Percentiles rank a stretch among this genome's conserved stretches.
These are phyloP conservation scores for Nemoura dubitans DNA, from an alignment of 2,888 invertebrate genomes.

Conservation along the genomic window DNA sequence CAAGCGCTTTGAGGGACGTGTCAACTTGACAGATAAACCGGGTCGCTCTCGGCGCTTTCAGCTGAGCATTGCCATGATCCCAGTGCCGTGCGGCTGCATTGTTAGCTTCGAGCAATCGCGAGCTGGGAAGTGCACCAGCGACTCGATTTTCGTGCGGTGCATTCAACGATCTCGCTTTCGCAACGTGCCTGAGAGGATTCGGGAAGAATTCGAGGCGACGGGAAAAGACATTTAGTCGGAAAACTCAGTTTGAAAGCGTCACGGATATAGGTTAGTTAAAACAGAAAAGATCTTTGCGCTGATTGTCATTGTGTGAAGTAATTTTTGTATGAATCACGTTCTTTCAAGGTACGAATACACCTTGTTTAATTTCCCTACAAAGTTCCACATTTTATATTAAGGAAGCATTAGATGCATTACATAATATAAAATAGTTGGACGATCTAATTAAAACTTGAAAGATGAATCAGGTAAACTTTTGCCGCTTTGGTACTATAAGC, in stretches of 20 bases:
- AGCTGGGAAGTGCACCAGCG: background rate
- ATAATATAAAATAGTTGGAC: background rate
- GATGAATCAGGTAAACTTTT: conserved; percentile 33
- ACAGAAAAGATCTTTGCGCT: background rate
- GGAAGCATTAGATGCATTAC: background rate
- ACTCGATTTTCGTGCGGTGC: background rate
- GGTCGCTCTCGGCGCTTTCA: background rate
- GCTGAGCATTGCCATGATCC: background rate
- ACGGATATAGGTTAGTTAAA: background rate
- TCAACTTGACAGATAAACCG: background rate
- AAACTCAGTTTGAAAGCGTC: background rate
- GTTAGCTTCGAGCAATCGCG: background rate
- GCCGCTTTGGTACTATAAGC: background rate
- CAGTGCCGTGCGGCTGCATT: background rate
- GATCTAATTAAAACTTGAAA: conserved; percentile 27
- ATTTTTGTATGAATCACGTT: background rate
- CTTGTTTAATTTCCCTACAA: background rate
- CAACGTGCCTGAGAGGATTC: background rate
- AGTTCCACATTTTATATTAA: background rate
- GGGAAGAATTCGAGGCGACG: background rate
- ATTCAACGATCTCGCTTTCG: background rate
- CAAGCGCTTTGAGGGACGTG: background rate
- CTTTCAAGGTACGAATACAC: background rate
- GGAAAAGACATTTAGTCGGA: background rate
- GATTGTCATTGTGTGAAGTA: background rate